phyloP scores from a whole-genome alignment of 2,888 invertebrate genomes.

The Sinelater perroti region DNA sequence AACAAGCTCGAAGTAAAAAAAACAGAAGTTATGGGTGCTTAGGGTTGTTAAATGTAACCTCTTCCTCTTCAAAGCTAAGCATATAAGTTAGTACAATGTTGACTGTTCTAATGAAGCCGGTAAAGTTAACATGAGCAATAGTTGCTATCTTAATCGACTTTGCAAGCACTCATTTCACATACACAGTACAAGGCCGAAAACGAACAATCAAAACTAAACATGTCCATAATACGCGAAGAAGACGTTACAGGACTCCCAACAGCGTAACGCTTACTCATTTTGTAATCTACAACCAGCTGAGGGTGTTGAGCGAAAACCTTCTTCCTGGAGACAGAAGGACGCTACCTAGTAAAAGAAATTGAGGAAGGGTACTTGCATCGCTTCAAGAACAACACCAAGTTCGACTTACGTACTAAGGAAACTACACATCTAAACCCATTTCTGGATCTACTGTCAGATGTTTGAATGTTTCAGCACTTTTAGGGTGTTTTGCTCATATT shows the following conservation, averaged over 20 bases:
- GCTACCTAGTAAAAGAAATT: slow-evolving; percentile 94
- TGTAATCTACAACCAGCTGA: slow-evolving; percentile 84
- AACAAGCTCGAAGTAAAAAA: too few species aligned
- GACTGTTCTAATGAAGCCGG: too few species aligned
- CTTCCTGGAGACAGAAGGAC: slow-evolving; percentile 94
- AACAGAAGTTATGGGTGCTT: too few species aligned
- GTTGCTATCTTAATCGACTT: too few species aligned
- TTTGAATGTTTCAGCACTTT: slow-evolving; percentile 94
- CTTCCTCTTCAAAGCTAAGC: too few species aligned
- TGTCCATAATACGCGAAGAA: slow-evolving; percentile 86
- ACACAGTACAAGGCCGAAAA: too few species aligned
- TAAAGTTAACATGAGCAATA: too few species aligned
- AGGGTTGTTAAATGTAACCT: too few species aligned
- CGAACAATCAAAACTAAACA: slow-evolving; percentile 65
- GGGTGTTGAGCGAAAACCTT: slow-evolving; percentile 84
- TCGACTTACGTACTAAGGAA: slow-evolving; percentile 92
- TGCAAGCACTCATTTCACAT: too few species aligned
- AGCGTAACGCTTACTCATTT: slow-evolving; percentile 65
- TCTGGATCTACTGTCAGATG: slow-evolving; percentile 92
- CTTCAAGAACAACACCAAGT: slow-evolving; percentile 72
- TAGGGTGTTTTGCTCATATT: slow-evolving; percentile 91
- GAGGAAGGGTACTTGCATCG: slow-evolving; percentile 86
- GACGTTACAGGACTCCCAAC: slow-evolving; percentile 76
- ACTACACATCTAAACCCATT: slow-evolving; percentile 96
- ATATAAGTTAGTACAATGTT: too few species aligned